A percentile compares a stretch with the other conserved stretches of the same genome.
phyloP scores from a whole-genome alignment of 2,113 vertebrate species.

The Hoplias malabaricus region DNA sequence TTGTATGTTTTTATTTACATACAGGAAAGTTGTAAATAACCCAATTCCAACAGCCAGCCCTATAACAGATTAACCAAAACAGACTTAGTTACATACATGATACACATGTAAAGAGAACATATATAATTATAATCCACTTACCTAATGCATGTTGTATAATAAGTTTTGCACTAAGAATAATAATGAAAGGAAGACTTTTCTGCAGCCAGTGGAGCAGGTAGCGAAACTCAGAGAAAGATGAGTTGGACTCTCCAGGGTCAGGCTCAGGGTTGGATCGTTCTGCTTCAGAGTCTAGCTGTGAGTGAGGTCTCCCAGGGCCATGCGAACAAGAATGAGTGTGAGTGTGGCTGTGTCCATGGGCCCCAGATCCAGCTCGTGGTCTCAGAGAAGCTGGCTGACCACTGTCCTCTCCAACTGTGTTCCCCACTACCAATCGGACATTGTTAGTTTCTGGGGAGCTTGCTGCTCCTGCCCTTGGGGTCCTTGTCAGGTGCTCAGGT shows the following conservation, averaged over 20 bases:
- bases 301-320: conserved; percentile 59
- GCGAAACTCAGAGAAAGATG: conserved; percentile 84
- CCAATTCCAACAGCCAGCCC: conserved; percentile 93
- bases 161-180: conserved; percentile 88
- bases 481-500: conserved; percentile 62
- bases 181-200: conserved; percentile 90
- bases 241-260: conserved; percentile 78
- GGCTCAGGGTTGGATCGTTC: conserved; percentile 66
- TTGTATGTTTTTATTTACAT: conserved; percentile 97
- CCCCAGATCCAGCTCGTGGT: conserved; percentile 59
- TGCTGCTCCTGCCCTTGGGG: conserved; percentile 59
- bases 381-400: conserved; percentile 70
- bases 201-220: conserved; percentile 89
- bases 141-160: conserved; percentile 86
- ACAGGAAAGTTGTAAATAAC: conserved; percentile 92
- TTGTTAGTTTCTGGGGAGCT: conserved; percentile 66
- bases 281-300: conserved; percentile 57
- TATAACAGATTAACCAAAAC: conserved; percentile 54
- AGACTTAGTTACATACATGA: not conserved
- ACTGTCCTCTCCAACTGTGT: conserved; percentile 66
- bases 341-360: conserved; percentile 62
- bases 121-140: conserved; percentile 57
- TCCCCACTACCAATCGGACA: conserved; percentile 74
- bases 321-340: conserved; percentile 65
- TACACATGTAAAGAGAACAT: not conserved